Base-by-base conservation (phyloP, 2,888 invertebrate genomes). In the Charanyca ferruginea region DNA sequence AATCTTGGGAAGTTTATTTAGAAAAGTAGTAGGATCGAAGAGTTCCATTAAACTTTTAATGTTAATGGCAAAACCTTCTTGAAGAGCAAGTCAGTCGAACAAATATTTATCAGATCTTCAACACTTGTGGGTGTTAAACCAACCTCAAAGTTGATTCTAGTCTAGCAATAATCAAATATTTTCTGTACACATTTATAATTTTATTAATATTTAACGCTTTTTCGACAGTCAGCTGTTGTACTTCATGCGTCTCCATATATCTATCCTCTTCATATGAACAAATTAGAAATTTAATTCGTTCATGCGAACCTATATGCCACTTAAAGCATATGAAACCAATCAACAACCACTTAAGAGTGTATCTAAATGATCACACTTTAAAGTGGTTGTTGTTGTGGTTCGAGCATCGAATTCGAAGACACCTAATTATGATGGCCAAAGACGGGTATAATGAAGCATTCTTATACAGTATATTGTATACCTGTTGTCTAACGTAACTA, bases 271-370 rank as follows among this genome's bases (percentile, higher is more conserved):
- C n/a, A 28, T 38, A 55, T 9, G 35, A 62, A 68, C 57, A 41
- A 67, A 65, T 52, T 52, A 45, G 8, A 63, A 58, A 64, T 61
- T 49, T 5, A 54, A 44, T 70, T 47, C 49, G 25, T 44, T 52
- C 23, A 47, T 38, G 48, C 55, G 59, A 22, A 41, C 58, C n/a
- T 58, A 67, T 80, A 42, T 51, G 41, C 62, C 62, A 63, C 55
- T 59, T 57, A 57, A 49, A 55, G 52, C 71, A 59, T 77, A 66
- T 77, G 42, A 49, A 47, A 59, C 49, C 62, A 66, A 77, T 76
- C 66, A 66, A 63, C 49, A 23, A 61, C 60, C 49, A 64, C 55
- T 57, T 78, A 48, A 23, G 44, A 69, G n/a, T 41, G 42, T 38
- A 44, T 61, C 44, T n/a, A n/a, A n/a, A n/a, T n/a, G n/a, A n/a